phyloP scores from a whole-genome alignment of 2,113 vertebrate species.

The Otolemur garnettii region DNA sequence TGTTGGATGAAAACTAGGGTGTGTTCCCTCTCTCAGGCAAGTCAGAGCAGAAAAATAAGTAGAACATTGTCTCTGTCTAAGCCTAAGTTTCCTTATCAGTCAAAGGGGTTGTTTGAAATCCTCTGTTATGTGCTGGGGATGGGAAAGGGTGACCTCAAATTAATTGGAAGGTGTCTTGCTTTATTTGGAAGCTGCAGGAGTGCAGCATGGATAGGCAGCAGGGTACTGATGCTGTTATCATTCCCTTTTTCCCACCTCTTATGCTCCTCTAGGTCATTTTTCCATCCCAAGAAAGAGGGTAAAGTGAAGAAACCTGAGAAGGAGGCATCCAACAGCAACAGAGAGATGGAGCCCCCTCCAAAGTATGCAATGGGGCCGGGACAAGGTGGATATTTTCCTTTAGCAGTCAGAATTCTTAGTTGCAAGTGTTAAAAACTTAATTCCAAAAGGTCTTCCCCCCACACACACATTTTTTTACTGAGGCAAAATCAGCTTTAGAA shows the following conservation, averaged over 20 bases:
- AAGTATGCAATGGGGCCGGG: conserved; percentile 54
- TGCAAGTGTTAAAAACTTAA: neutral
- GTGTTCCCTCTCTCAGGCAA: neutral
- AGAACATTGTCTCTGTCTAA: neutral
- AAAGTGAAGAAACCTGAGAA: conserved; percentile 85
- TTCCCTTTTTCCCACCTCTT: neutral
- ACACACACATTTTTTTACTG: neutral
- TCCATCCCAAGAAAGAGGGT: conserved; percentile 88
- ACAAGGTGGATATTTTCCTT: neutral
- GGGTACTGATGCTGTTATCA: neutral
- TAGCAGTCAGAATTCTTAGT: neutral
- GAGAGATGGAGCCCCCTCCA: conserved; percentile 64
- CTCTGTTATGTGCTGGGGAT: neutral
- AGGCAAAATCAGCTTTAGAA: neutral
- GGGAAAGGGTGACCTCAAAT: too few relatives aligned
- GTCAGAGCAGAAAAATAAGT: neutral
- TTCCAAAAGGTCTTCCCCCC: neutral
- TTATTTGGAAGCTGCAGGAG: neutral
- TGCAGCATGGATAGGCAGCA: accelerated
- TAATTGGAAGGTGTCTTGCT: too few relatives aligned
- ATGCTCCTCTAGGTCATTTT: conserved; percentile 90
- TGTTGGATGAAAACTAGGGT: too few relatives aligned
- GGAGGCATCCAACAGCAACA: conserved; percentile 67
- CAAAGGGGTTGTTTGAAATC: neutral
- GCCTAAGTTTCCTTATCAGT: neutral